phyloP scores from a whole-genome alignment of 2,888 invertebrate species.

The Euproctis similis region DNA sequence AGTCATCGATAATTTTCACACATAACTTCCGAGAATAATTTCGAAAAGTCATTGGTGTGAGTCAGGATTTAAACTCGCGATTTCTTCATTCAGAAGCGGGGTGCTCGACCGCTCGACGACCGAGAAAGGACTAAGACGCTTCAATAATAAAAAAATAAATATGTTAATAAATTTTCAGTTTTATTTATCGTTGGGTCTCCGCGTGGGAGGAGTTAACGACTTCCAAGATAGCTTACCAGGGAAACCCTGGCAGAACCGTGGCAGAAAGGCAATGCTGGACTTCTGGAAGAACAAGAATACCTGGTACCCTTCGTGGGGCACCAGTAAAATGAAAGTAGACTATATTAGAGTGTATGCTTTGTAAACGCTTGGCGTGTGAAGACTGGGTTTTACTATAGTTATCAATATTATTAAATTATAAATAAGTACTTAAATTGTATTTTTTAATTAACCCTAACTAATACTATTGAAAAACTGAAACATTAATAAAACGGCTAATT shows the following conservation, averaged over 20 bases:
- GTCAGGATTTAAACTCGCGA: no score
- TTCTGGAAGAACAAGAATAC: constrained; percentile 78
- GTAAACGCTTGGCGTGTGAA: constrained; percentile 27
- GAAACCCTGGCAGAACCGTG: constrained; percentile 86
- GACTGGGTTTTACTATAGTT: constrained; percentile 12
- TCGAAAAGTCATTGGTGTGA: no score
- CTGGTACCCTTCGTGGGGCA: constrained; percentile 80
- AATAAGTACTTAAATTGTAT: constrained; percentile 1
- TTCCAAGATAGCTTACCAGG: constrained; percentile 76
- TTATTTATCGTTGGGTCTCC: constrained; percentile 84
- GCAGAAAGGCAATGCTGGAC: constrained; percentile 76
- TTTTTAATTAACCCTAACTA: not conserved
- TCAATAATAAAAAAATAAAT: no score
- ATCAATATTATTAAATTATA: constrained; percentile 11
- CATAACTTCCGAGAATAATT: no score
- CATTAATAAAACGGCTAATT: not conserved
- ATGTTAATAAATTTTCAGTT: constrained; percentile 65
- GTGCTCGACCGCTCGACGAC: no score
- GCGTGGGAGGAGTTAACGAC: constrained; percentile 85
- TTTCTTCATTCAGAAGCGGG: no score
- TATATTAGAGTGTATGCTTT: constrained; percentile 77
- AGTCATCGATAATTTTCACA: no score
- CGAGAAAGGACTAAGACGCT: no score
- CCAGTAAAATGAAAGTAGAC: constrained; percentile 74
- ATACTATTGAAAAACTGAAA: not conserved